A percentile compares a stretch with the other conserved stretches of the same genome.
These are phyloP conservation scores for Zophobas atratus DNA, from an alignment of 1,140 invertebrate species.

Conservation along the genomic window DNA sequence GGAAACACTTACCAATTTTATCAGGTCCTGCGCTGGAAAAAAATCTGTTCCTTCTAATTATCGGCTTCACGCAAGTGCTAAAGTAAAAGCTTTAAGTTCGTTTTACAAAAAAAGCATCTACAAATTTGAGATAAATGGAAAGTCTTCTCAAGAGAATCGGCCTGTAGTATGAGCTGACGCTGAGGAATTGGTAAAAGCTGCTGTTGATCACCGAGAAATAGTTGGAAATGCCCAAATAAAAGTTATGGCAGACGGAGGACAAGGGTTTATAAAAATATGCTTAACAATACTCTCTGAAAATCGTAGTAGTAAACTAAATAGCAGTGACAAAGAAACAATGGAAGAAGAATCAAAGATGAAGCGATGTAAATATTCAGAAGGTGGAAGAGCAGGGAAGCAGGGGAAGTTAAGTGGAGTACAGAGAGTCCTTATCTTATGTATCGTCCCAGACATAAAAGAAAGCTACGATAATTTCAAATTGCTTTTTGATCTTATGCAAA, in stretches of 20 bases:
- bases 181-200: slow-evolving; percentile 25
- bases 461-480: background rate
- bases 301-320: slow-evolving; percentile 5
- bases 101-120: too few species aligned
- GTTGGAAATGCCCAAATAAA: slow-evolving; percentile 7
- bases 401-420: slow-evolving; percentile 20
- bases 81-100: too few species aligned
- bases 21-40: too few species aligned
- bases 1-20: too few species aligned
- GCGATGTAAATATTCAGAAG: slow-evolving; percentile 1
- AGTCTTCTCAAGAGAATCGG: too few species aligned
- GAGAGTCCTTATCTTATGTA: slow-evolving; percentile 10
- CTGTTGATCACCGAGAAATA: slow-evolving; percentile 2
- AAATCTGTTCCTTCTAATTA: too few species aligned
- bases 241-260: slow-evolving; percentile 15
- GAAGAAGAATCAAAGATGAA: background rate
- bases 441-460: background rate
- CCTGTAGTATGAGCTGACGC: background rate
- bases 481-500: background rate
- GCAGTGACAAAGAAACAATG: background rate
- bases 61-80: too few species aligned
- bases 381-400: slow-evolving; percentile 5
- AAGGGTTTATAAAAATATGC: slow-evolving; percentile 15
- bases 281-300: background rate
- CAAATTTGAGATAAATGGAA: too few species aligned